phyloP scores from a whole-genome alignment of 2,888 invertebrate species.

The Argyresthia albistria region DNA sequence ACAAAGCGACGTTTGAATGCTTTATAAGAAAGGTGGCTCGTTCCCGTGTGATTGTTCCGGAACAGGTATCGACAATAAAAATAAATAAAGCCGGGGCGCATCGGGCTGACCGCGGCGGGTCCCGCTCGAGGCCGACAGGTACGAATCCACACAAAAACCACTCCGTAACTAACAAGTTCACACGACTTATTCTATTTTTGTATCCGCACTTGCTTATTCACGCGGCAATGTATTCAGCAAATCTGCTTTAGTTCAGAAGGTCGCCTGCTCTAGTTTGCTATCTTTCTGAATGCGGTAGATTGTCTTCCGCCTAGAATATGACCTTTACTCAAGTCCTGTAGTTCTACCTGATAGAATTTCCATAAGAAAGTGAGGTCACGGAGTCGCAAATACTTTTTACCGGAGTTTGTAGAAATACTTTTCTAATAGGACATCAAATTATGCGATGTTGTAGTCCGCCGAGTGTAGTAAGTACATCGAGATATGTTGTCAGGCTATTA shows the following conservation, averaged over 20 bases:
- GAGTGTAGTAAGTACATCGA: neutral
- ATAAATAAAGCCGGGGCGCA: slow-evolving; percentile 38
- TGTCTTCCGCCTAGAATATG: slow-evolving; percentile 57
- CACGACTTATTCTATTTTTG: slow-evolving; percentile 26
- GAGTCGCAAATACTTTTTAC: too few relatives aligned
- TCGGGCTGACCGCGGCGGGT: slow-evolving; percentile 28
- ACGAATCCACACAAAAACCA: slow-evolving; percentile 37
- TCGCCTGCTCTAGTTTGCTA: slow-evolving; percentile 43
- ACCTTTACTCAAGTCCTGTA: slow-evolving; percentile 47
- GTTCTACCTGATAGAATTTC: neutral
- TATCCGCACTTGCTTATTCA: slow-evolving; percentile 3
- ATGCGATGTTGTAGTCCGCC: neutral
- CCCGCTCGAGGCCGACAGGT: slow-evolving; percentile 43
- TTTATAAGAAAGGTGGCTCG: slow-evolving; percentile 18
- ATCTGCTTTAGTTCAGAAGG: slow-evolving; percentile 41
- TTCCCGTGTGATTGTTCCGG: slow-evolving; percentile 58
- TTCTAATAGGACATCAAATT: too few relatives aligned
- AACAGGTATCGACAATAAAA: slow-evolving; percentile 42
- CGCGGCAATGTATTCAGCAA: slow-evolving; percentile 9
- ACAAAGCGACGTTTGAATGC: slow-evolving; percentile 10
- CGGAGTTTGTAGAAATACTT: too few relatives aligned
- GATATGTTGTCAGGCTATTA: too few relatives aligned
- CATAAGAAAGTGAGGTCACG: too few relatives aligned
- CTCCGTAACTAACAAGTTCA: slow-evolving; percentile 37
- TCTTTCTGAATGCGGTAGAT: slow-evolving; percentile 54